phyloP scores from a whole-genome alignment of 2,888 invertebrate genomes.

The Drosophila conformis region DNA sequence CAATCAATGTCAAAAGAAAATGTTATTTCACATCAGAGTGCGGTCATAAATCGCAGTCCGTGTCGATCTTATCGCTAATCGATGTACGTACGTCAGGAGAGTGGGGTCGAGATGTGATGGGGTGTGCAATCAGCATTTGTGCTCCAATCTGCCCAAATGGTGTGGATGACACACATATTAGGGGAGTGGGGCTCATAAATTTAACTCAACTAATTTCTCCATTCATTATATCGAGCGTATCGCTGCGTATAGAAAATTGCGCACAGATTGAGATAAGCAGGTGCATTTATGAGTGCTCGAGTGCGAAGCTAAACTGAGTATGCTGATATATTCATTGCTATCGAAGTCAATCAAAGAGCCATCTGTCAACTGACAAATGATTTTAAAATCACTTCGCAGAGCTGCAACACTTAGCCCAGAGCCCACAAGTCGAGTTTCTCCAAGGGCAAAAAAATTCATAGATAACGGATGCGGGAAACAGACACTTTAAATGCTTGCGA shows the following conservation, averaged over 20 bases:
- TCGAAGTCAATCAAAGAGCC: conserved; percentile 81
- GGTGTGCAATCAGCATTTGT: conserved; percentile 12
- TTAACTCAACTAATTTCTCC: conserved; percentile 34
- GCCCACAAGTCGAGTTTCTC: conserved; percentile 32
- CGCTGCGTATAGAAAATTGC: conserved; percentile 1
- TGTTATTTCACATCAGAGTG: conserved; percentile 54
- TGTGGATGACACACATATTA: conserved; percentile 52
- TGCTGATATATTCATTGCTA: conserved; percentile 55
- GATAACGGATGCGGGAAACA: conserved; percentile 76
- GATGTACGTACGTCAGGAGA: conserved; percentile 46
- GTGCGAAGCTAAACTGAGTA: neutral
- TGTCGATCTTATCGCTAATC: conserved; percentile 75
- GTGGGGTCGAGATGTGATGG: conserved; percentile 29
- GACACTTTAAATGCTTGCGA: conserved; percentile 83
- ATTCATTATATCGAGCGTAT: conserved; percentile 20
- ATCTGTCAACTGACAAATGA: conserved; percentile 82
- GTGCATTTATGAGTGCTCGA: conserved; percentile 6
- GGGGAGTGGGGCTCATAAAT: conserved; percentile 52
- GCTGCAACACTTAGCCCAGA: conserved; percentile 46
- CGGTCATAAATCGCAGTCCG: conserved; percentile 35
- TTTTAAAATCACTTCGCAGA: conserved; percentile 79
- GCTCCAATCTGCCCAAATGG: neutral
- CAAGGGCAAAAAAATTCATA: conserved; percentile 30
- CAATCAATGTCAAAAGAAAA: conserved; percentile 74
- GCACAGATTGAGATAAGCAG: conserved; percentile 33